Percentiles rank a stretch among this genome's conserved stretches.
Evolutionary conservation across 2,888 invertebrate genomes (phyloP).

Genomic region (Eupithecia abbreviata): DNA sequence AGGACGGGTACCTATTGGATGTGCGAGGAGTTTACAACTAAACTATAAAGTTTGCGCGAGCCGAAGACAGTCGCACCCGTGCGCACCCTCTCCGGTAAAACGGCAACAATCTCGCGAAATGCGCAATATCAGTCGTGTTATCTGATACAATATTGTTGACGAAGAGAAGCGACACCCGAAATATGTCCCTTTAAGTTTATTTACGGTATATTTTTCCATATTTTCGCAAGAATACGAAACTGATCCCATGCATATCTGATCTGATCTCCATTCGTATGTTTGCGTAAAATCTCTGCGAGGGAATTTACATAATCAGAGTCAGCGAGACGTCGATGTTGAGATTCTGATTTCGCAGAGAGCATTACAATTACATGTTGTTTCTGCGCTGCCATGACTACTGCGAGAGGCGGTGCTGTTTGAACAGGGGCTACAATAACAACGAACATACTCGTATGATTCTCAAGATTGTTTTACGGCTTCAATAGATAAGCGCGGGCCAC

Average conservation of each 20-base stretch:
- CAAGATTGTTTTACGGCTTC: not conserved
- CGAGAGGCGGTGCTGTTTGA: not conserved
- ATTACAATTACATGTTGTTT: slow-evolving; percentile 32
- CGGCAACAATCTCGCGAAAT: slow-evolving; percentile 31
- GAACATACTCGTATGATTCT: not conserved
- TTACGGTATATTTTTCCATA: slow-evolving; percentile 67
- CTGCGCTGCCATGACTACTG: slow-evolving; percentile 12
- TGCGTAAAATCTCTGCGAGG: slow-evolving; percentile 72
- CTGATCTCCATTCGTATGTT: slow-evolving; percentile 76
- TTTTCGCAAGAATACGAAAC: slow-evolving; percentile 70
- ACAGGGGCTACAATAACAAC: not conserved
- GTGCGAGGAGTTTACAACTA: not conserved
- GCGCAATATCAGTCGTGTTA: slow-evolving; percentile 32
- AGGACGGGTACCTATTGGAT: not conserved
- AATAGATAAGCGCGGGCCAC: not conserved
- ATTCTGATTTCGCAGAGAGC: slow-evolving; percentile 62
- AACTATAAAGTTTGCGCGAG: not conserved
- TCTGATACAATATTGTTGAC: slow-evolving; percentile 36
- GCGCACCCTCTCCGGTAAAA: slow-evolving; percentile 4
- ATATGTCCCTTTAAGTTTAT: slow-evolving; percentile 60
- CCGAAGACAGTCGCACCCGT: not conserved
- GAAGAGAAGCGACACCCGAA: slow-evolving; percentile 45
- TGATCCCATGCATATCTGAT: slow-evolving; percentile 79
- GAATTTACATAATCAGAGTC: slow-evolving; percentile 79
- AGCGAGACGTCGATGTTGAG: slow-evolving; percentile 64